Base-by-base conservation (phyloP, 35 echinoderm and acorn worm genomes). In the Heliocidaris tuberculata region DNA sequence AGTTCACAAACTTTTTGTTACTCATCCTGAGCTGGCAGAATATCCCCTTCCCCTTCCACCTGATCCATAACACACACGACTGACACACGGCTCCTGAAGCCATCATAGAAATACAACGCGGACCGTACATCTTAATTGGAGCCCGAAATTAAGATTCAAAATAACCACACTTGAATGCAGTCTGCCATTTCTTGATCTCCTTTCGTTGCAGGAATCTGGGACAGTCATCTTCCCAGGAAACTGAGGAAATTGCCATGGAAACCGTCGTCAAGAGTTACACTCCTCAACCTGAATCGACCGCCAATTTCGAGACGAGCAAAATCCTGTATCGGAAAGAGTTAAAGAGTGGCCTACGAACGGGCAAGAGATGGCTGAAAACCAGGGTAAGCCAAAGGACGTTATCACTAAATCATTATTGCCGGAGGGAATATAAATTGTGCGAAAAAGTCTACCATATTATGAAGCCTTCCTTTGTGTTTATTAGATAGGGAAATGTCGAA, bases 291-390 rank as follows among this genome's bases (percentile, higher is more conserved):
- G 91, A 93, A 30, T 48, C 91, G 10, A 30, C 31, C 30, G 91
- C 48, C 30, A 2, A 32, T 30, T 93, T 93, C 27, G 13, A 48
- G 29, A 93, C 91, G 29, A 93, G 91, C 48, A 93, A 93, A 48
- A 93, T 93, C 91, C 91, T 93, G 48, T 93, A 93, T 48, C 91
- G 91, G 31, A 93, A 93, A 30, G 91, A 93, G 30, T 59, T 93
- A 32, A 48, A 93, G 48, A 50, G 31, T 16, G 91, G 91, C 6
- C 30, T 93, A 93, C 48, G 91, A 52, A 93, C 91, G 47, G 91
- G 48, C 3, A 93, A 93, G 30, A 32, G 91, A 52, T 93, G 91
- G 91, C 50, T 93, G 91, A 93, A 93, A 31, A 93, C 91, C 12
- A 93, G n/a, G 91, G 91, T 93, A 93, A 48, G 91, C 17, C 16